Evolutionary conservation across 2,797 vertebrate species (phyloP).

Genomic region (Clarias laeviceps): DNA sequence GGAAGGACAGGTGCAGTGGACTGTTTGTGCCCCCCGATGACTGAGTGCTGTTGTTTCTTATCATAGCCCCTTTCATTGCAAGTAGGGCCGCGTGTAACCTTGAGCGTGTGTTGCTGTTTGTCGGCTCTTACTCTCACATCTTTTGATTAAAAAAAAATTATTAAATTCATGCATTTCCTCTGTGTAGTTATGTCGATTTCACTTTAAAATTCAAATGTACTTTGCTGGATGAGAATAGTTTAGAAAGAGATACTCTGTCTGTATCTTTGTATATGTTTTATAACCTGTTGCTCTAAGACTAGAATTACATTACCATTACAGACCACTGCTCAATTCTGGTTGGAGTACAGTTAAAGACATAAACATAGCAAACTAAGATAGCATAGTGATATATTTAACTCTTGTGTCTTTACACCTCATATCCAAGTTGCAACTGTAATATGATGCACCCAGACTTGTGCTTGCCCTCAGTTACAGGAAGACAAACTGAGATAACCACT

Average conservation of each 20-base stretch:
- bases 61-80: slow-evolving; percentile 12
- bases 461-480: slow-evolving; percentile 10
- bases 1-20: slow-evolving; percentile 55
- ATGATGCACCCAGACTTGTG: slow-evolving; percentile 9
- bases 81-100: slow-evolving; percentile 8
- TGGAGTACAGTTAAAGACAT: background rate
- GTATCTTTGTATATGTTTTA: slow-evolving; percentile 10
- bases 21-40: slow-evolving; percentile 43
- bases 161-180: background rate
- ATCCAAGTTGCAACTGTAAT: slow-evolving; percentile 11
- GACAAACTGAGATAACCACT: background rate
- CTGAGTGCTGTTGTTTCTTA: slow-evolving; percentile 49
- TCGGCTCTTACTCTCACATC: background rate
- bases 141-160: background rate
- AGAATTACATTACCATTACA: too few species aligned
- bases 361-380: slow-evolving; percentile 7
- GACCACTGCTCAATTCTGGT: background rate
- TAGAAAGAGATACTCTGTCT: background rate
- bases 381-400: slow-evolving; percentile 6
- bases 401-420: slow-evolving; percentile 29
- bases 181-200: background rate
- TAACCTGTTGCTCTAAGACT: slow-evolving; percentile 33
- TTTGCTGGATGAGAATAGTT: background rate
- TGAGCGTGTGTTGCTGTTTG: slow-evolving; percentile 24
- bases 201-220: slow-evolving; percentile 7